Evolutionary conservation across 2,888 invertebrate genomes (phyloP).

Genomic region (Drymonia ruficornis): DNA sequence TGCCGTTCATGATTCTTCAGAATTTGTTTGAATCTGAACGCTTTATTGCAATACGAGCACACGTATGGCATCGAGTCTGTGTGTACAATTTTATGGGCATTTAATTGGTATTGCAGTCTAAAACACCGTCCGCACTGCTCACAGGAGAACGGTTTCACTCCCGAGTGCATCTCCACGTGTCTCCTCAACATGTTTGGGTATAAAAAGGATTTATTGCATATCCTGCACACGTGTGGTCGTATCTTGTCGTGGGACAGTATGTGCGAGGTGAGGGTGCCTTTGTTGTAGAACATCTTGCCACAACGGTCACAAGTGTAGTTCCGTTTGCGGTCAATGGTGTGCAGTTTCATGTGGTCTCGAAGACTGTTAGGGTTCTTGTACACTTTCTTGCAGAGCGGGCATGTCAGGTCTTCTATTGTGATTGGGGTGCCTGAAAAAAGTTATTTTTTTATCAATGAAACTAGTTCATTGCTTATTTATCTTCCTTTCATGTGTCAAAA

Average conservation of each 20-base stretch:
- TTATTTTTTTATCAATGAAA: not conserved
- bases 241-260: slow-evolving; percentile 74
- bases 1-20: slow-evolving; percentile 89
- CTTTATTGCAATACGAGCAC: slow-evolving; percentile 90
- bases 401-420: slow-evolving; percentile 70
- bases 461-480: too few relatives aligned
- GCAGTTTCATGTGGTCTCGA: slow-evolving; percentile 85
- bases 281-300: slow-evolving; percentile 75
- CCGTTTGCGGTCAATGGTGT: slow-evolving; percentile 73
- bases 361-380: slow-evolving; percentile 64
- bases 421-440: slow-evolving; percentile 49
- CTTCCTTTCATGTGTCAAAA: too few relatives aligned
- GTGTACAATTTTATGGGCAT: slow-evolving; percentile 90
- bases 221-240: slow-evolving; percentile 69
- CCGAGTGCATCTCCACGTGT: slow-evolving; percentile 77
- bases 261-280: slow-evolving; percentile 74
- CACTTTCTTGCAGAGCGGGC: slow-evolving; percentile 67
- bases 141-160: slow-evolving; percentile 72
- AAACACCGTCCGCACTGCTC: slow-evolving; percentile 76
- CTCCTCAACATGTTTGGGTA: slow-evolving; percentile 74
- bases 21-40: slow-evolving; percentile 91
- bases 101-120: slow-evolving; percentile 88
- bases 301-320: slow-evolving; percentile 77
- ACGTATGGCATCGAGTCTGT: slow-evolving; percentile 92
- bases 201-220: slow-evolving; percentile 73